Conservation (phyloP, 2,113 vertebrate genomes). For the Pedionomus torquatus region DNA sequence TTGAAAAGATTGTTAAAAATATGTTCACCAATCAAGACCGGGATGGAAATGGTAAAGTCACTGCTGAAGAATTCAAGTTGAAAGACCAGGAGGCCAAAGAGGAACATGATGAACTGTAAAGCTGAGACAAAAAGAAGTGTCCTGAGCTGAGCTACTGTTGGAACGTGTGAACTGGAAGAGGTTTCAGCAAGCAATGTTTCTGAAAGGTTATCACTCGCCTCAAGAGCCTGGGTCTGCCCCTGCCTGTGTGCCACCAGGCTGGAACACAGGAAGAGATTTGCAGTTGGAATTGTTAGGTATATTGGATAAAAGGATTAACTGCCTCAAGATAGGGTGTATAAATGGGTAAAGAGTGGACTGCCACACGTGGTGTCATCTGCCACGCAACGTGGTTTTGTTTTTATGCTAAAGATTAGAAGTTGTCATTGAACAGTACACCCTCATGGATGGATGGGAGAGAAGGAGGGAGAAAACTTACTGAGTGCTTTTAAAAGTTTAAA, state of each 20-base stretch:
- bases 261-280: neutral
- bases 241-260: neutral
- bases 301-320: neutral
- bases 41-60: conserved; percentile 91
- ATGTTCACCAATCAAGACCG: conserved; percentile 98
- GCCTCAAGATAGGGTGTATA: neutral
- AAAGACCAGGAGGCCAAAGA: conserved; percentile 89
- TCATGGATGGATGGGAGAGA: neutral
- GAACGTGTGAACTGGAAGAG: neutral
- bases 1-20: conserved; percentile 90
- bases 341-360: neutral
- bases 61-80: conserved; percentile 90
- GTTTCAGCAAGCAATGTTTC: neutral
- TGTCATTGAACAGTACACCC: neutral
- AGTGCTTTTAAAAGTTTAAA: neutral
- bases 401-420: neutral
- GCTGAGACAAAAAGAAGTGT: neutral
- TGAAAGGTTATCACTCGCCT: neutral
- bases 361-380: neutral
- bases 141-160: neutral
- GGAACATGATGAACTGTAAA: conserved; percentile 91
- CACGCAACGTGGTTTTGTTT: neutral
- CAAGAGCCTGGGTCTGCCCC: neutral
- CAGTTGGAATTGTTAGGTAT: neutral
- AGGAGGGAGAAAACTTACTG: neutral